Percentiles rank a stretch among this genome's conserved stretches.
phyloP scores from a whole-genome alignment of 2,888 invertebrate genomes.

The Aricia artaxerxes region DNA sequence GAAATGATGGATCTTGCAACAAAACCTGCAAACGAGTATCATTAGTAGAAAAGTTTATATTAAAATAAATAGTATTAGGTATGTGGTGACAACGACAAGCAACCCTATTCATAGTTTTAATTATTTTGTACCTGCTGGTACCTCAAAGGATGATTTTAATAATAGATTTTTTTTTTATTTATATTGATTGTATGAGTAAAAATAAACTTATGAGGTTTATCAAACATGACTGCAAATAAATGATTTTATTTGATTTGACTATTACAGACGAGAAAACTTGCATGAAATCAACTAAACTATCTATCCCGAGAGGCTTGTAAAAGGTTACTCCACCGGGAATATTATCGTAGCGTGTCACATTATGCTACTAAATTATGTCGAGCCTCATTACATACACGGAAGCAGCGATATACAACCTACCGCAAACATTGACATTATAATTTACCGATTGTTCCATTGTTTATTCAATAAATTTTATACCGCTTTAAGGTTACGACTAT shows the following conservation, averaged over 20 bases:
- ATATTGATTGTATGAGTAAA: no score
- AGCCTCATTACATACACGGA: conserved; percentile 49
- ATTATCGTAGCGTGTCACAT: not conserved
- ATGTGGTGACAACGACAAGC: no score
- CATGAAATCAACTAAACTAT: not conserved
- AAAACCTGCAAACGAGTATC: no score
- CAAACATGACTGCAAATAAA: no score
- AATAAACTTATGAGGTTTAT: no score
- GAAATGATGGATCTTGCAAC: no score
- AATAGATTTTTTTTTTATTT: no score
- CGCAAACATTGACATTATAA: conserved; percentile 70
- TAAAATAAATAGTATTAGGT: no score
- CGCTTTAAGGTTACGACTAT: conserved; percentile 59
- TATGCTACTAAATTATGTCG: conserved; percentile 12
- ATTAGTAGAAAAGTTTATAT: no score
- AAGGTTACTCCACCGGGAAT: not conserved
- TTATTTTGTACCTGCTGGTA: not conserved
- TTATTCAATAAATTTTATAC: conserved; percentile 71
- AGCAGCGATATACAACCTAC: conserved; percentile 69
- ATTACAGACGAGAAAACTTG: not conserved
- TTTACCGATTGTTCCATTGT: conserved; percentile 70
- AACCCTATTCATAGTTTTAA: no score
- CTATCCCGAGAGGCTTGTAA: not conserved
- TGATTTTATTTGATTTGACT: not conserved
- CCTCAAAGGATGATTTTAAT: not conserved